These are phyloP conservation scores for Perognathus longimembris DNA, from an alignment of 2,113 vertebrate genomes.

Conservation along the genomic window DNA sequence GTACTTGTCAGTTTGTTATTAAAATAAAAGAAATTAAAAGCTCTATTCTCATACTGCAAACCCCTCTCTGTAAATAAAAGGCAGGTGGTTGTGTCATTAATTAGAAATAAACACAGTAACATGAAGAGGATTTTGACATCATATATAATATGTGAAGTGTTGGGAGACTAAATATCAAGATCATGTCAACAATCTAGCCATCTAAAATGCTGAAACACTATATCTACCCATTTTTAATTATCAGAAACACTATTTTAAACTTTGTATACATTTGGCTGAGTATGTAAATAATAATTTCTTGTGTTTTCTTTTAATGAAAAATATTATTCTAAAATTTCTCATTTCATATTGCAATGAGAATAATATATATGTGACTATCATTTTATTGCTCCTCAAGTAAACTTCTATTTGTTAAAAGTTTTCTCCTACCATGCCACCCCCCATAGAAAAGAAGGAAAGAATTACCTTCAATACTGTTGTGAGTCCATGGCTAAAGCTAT, in stretches of 20 bases:
- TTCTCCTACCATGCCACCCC: slow-evolving; percentile 54
- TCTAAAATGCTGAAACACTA: not conserved
- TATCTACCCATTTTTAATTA: not conserved
- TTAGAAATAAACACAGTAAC: slow-evolving; percentile 18
- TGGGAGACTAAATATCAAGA: slow-evolving; percentile 33
- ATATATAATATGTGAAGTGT: slow-evolving; percentile 11
- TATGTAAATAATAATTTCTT: slow-evolving; percentile 61
- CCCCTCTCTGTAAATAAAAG: not conserved
- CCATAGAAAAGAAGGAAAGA: slow-evolving; percentile 27
- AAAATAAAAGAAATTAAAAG: not conserved
- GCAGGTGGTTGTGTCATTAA: not conserved
- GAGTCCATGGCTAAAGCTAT: slow-evolving; percentile 57
- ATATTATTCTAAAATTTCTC: slow-evolving; percentile 47
- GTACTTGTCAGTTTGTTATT: not conserved
- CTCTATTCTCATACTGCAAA: not conserved
- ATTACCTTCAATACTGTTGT: slow-evolving; percentile 75
- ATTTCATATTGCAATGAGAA: slow-evolving; percentile 20
- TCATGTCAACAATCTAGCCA: slow-evolving; percentile 31
- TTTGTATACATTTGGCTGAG: slow-evolving; percentile 73
- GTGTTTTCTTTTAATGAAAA: slow-evolving; percentile 54
- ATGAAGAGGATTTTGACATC: slow-evolving; percentile 39
- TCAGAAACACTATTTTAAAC: slow-evolving; percentile 47
- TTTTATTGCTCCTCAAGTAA: slow-evolving; percentile 50
- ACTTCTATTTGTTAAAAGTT: slow-evolving; percentile 66
- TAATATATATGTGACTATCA: slow-evolving; percentile 47